Evolutionary conservation across 2,888 invertebrate species (phyloP).

Genomic region (Tetheella fluctuosa): DNA sequence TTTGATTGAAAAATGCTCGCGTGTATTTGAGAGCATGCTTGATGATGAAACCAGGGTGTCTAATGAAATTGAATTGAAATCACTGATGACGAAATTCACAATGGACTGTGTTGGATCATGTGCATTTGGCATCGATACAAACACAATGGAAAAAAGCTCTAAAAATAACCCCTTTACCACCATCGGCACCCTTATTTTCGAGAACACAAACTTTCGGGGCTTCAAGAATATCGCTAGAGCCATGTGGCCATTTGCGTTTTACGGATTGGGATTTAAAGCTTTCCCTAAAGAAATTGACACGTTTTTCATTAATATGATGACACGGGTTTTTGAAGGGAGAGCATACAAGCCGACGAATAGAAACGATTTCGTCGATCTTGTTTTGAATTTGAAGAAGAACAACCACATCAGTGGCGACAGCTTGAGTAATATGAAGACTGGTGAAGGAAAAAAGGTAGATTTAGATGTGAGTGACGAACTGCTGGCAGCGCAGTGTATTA

Average conservation of each 20-base stretch:
- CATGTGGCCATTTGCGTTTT: constrained; percentile 59
- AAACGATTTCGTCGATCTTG: constrained; percentile 58
- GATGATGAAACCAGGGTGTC: constrained; percentile 27
- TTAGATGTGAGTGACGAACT: constrained; percentile 63
- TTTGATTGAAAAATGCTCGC: constrained; percentile 48
- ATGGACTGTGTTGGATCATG: constrained; percentile 57
- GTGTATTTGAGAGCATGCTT: constrained; percentile 43
- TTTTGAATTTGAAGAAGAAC: constrained; percentile 49
- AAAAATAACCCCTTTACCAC: constrained; percentile 42
- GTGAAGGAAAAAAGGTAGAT: constrained; percentile 32
- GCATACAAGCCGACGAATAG: constrained; percentile 40
- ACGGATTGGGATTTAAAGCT: constrained; percentile 40
- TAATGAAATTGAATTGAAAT: constrained; percentile 35
- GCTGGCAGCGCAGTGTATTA: constrained; percentile 76
- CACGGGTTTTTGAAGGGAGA: constrained; percentile 44
- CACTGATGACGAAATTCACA: constrained; percentile 44
- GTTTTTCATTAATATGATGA: constrained; percentile 51
- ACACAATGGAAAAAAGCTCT: constrained; percentile 21
- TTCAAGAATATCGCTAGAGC: constrained; percentile 37
- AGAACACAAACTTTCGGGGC: constrained; percentile 35
- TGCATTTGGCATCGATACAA: constrained; percentile 38
- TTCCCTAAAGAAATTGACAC: constrained; percentile 40
- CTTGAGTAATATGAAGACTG: constrained; percentile 39
- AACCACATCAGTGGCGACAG: constrained; percentile 47
- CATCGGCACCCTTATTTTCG: constrained; percentile 46